These are phyloP conservation scores for Oscheius onirici DNA, from an alignment of 2,888 invertebrate genomes.

Conservation along the genomic window DNA sequence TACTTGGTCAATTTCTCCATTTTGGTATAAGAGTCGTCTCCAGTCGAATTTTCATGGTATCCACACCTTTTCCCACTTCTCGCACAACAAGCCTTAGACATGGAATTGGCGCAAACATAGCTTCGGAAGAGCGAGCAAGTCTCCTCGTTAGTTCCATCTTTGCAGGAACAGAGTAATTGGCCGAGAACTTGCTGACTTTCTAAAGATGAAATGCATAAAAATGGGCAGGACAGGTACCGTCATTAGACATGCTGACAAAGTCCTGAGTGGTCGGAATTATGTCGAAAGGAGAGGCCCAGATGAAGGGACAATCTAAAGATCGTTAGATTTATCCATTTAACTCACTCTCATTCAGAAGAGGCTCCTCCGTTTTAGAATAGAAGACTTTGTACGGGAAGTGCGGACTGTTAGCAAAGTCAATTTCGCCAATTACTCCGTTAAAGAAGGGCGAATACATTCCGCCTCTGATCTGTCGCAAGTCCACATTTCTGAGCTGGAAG, in stretches of 20 bases:
- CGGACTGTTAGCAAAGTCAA: slow-evolving; percentile 27
- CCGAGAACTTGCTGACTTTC: slow-evolving; percentile 28
- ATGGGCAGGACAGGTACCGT: slow-evolving; percentile 6
- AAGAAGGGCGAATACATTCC: slow-evolving; percentile 35
- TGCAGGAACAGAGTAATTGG: slow-evolving; percentile 37
- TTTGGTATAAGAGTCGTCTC: slow-evolving; percentile 31
- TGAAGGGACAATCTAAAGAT: slow-evolving; percentile 33
- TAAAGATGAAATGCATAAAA: background rate
- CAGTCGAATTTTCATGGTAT: slow-evolving; percentile 34
- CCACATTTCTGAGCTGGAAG: slow-evolving; percentile 33
- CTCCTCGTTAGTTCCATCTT: slow-evolving; percentile 21
- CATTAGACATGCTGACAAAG: slow-evolving; percentile 24
- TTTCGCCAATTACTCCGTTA: slow-evolving; percentile 38
- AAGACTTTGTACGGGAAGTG: slow-evolving; percentile 48
- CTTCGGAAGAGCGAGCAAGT: slow-evolving; percentile 40
- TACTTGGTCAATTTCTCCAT: slow-evolving; percentile 22
- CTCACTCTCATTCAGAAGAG: slow-evolving; percentile 44
- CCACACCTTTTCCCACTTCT: slow-evolving; percentile 29
- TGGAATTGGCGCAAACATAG: slow-evolving; percentile 39
- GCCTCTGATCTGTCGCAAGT: slow-evolving; percentile 39
- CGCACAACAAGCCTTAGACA: slow-evolving; percentile 45
- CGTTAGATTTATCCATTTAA: background rate
- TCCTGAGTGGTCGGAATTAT: slow-evolving; percentile 45
- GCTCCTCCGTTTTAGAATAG: slow-evolving; percentile 39
- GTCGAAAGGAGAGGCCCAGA: slow-evolving; percentile 45